A percentile compares a stretch with the other conserved stretches of the same genome.
phyloP scores from a whole-genome alignment of 2,888 invertebrate species.

The Labia minor region DNA sequence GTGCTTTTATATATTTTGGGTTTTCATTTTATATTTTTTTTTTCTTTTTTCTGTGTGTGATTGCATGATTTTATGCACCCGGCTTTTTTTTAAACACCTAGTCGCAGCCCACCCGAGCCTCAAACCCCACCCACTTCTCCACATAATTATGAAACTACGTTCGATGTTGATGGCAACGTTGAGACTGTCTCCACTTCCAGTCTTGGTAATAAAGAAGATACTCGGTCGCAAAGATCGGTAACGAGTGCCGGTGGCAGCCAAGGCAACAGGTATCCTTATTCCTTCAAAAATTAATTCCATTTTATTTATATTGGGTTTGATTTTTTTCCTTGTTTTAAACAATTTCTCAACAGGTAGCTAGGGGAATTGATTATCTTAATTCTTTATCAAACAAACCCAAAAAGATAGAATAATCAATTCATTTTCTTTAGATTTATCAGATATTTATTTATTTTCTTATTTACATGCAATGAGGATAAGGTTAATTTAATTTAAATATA shows the following conservation, averaged over 20 bases:
- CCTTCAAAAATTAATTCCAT: too few species aligned
- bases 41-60: conserved; percentile 22
- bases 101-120: conserved; percentile 14
- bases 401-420: too few species aligned
- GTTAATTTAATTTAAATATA: too few species aligned
- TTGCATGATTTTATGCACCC: conserved; percentile 31
- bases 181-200: conserved; percentile 84
- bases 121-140: conserved; percentile 34
- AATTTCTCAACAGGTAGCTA: too few species aligned
- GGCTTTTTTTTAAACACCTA: conserved; percentile 32
- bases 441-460: too few species aligned
- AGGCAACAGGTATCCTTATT: conserved; percentile 56
- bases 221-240: conserved; percentile 48
- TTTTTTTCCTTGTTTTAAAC: too few species aligned
- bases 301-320: too few species aligned
- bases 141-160: conserved; percentile 73
- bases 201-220: conserved; percentile 54
- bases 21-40: conserved; percentile 26
- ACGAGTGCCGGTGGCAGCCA: conserved; percentile 37
- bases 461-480: too few species aligned
- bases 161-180: conserved; percentile 83
- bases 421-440: too few species aligned
- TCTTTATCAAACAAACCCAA: too few species aligned
- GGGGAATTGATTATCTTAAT: too few species aligned
- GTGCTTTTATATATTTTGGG: conserved; percentile 17